A percentile compares a stretch with the other conserved stretches of the same genome.
phyloP scores from a whole-genome alignment of 2,888 invertebrate genomes.

The Neuroscelio doddi region DNA sequence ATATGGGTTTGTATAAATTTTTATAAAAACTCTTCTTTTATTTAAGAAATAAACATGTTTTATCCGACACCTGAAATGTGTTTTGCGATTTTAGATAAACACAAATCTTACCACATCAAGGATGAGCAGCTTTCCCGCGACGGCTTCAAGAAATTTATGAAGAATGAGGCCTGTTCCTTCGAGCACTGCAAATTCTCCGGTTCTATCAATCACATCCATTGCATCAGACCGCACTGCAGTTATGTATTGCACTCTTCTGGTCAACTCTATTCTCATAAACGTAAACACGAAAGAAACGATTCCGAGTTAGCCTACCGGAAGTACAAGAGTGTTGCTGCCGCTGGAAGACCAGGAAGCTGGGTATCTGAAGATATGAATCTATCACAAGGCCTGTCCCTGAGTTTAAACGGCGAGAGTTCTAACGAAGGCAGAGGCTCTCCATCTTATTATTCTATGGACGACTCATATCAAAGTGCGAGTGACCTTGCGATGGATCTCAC shows the following conservation, averaged over 20 bases:
- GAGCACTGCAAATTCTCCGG: conserved; percentile 93
- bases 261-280: conserved; percentile 96
- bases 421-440: conserved; percentile 75
- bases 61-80: not conserved
- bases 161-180: conserved; percentile 94
- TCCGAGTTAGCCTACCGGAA: conserved; percentile 88
- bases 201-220: conserved; percentile 98
- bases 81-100: conserved; percentile 84
- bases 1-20: conserved; percentile 90
- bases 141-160: conserved; percentile 99
- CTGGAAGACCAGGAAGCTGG: conserved; percentile 69
- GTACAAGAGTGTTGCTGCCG: conserved; percentile 60
- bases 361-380: conserved; percentile 61
- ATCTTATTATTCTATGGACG: conserved; percentile 71
- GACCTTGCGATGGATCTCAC: conserved; percentile 70
- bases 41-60: too few species aligned
- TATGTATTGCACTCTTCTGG: conserved; percentile 97
- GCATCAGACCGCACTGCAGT: conserved; percentile 94
- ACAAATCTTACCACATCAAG: conserved; percentile 98
- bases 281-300: conserved; percentile 96
- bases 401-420: conserved; percentile 74
- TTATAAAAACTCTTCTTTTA: too few species aligned
- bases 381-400: conserved; percentile 64
- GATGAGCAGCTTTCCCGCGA: conserved; percentile 96
- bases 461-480: conserved; percentile 69